phyloP scores from a whole-genome alignment of 2,113 vertebrate species.

The Xenus cinereus region DNA sequence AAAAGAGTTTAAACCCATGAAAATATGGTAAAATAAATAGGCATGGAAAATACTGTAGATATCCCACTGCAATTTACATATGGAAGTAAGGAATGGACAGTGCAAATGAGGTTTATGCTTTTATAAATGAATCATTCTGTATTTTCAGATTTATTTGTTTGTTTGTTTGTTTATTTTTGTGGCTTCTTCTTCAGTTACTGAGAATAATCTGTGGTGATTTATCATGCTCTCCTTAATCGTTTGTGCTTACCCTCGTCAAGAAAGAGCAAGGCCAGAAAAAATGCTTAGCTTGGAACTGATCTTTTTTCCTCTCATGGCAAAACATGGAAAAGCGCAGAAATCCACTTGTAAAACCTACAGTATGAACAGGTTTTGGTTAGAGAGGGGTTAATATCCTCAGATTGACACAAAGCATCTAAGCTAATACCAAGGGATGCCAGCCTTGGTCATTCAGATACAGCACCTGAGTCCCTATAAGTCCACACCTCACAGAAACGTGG shows the following conservation, averaged over 20 bases:
- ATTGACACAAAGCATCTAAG: not conserved
- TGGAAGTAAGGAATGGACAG: not conserved
- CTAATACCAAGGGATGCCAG: not conserved
- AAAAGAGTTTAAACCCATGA: slow-evolving; percentile 3
- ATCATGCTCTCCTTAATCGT: not conserved
- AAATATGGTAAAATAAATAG: not conserved
- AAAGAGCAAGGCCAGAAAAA: not conserved
- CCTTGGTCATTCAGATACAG: not conserved
- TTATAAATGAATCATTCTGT: not conserved
- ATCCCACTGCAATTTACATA: not conserved
- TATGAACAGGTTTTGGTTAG: not conserved
- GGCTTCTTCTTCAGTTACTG: not conserved
- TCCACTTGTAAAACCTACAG: not conserved
- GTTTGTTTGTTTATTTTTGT: not conserved
- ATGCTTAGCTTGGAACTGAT: not conserved
- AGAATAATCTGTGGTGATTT: not conserved
- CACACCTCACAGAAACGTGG: not conserved
- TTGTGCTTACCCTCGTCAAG: not conserved
- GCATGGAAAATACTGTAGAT: not conserved
- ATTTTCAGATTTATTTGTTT: not conserved
- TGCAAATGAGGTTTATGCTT: not conserved
- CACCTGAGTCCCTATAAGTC: accelerated
- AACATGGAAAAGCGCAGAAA: not conserved
- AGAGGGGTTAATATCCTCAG: not conserved
- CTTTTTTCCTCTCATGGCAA: not conserved